Base-by-base conservation (phyloP, 2,888 invertebrate species). In the Cotesia congregata region DNA sequence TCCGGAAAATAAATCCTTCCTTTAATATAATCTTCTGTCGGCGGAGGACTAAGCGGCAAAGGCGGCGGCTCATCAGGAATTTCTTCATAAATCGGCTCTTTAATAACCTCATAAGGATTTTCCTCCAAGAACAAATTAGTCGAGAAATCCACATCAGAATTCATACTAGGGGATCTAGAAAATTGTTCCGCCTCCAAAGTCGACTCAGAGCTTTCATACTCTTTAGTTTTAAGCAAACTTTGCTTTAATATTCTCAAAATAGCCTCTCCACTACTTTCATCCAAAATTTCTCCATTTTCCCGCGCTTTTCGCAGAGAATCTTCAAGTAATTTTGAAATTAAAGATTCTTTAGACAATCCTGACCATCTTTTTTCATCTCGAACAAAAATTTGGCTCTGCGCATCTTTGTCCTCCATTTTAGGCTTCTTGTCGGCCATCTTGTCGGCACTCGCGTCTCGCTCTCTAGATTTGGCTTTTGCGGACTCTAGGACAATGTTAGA, bases 21-120 rank as follows among this genome's bases (percentile, higher is more conserved):
- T 81, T 95, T 92, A 76, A 95, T 93, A 80, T 93, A 88, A 69
- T 94, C 92, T 82, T 93, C 92, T 30, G 85, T 85, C 0, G 96
- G 96, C 0, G 96, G 96, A 17, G 95, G 95, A 84, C 94, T 94
- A 0, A 93, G 88, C 1, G 96, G 96, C 83, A 96, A 88, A 1
- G 96, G 96, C 74, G 95, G 95, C 4, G 88, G 89, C 38, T 88
- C 87, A 62, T 89, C 90, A 0, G 88, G 88, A n/a, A 90, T 90
- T 81, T 90, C 90, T 77, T 90, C 90, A 80, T 90, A 90, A 74
- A 90, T 90, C 1, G 90, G 90, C 77, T 90, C 90, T 67, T 88
- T 90, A 76, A 90, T 90, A 67, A 89, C 86, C 77, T 90, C 90
- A 81, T 90, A 90, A 0, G 89, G 85, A 83, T 90, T 90, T 78